Conservation (phyloP, 2,888 invertebrate species). For the Sesamia inferens region DNA sequence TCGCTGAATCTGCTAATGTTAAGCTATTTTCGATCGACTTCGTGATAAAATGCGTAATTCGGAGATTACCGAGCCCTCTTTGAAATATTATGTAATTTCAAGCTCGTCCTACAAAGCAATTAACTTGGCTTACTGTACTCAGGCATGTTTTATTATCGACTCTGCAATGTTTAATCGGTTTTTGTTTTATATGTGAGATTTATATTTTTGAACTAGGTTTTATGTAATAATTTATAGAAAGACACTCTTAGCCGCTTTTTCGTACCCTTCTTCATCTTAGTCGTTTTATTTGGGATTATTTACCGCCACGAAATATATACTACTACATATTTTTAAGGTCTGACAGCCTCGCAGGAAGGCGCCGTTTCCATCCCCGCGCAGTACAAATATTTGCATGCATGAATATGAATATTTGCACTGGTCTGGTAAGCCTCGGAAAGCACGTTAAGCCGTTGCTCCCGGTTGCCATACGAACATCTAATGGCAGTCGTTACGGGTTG, state of each 20-base stretch:
- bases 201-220: background rate
- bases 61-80: slow-evolving; percentile 64
- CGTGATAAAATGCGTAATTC: slow-evolving; percentile 77
- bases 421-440: no score
- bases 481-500: no score
- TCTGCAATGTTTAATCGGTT: slow-evolving; percentile 29
- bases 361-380: no score
- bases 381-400: no score
- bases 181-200: slow-evolving; percentile 29
- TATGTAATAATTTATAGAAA: no score
- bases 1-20: slow-evolving; percentile 42
- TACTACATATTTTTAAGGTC: no score
- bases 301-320: background rate
- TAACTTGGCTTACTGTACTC: slow-evolving; percentile 59
- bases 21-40: slow-evolving; percentile 64
- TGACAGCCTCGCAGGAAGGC: no score
- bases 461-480: no score
- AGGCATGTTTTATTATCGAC: slow-evolving; percentile 47
- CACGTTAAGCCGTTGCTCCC: no score
- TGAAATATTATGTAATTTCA: slow-evolving; percentile 68
- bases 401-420: no score
- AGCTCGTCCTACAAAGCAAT: slow-evolving; percentile 57
- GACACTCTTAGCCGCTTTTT: background rate
- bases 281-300: background rate
- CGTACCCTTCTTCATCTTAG: no score